Evolutionary conservation across 2,797 vertebrate genomes (phyloP), one percentile per base, ranked within the genome.

Genomic region (Podarcis siculus): DNA sequence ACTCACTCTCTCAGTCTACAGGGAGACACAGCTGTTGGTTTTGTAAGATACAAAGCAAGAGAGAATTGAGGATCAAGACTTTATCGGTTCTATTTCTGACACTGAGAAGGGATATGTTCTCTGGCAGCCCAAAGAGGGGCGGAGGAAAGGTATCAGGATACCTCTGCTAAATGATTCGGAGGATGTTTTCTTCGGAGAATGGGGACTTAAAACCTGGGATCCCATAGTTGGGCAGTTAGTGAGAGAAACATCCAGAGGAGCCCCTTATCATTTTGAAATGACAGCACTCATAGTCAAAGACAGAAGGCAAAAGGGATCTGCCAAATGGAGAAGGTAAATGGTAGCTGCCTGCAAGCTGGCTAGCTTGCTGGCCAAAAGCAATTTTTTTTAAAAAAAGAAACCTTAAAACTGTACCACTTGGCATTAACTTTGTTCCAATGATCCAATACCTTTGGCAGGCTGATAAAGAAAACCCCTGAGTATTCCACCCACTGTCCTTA

Each of bases 21-120:
- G 55, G 90, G 89, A 93, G 92, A 94, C 91, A 92, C 77, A 72
- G 86, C 77, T 84, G 84, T 76, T 92, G 92, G 85, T 90, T 93
- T 89, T 86, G 58, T 30, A 23, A 42, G 76, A 82, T 3, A 12
- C 79, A 83, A 81, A 10, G 85, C 83, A 89, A 42, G n/a, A 77
- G 45, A 25, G 58, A 66, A 79, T 10, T 55, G 39, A 39, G 81
- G 8, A 75, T 69, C 67, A 79, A 84, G 86, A 86, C 7, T 67
- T 81, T 69, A 55, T 75, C n/a, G 10, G 55, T 79, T 75, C 25
- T 79, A 61, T 78, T 87, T 81, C 55, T 80, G 66, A 89, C 42
- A 71, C 35, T 3, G 64, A 17, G 35, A n/a, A 12, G 30, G 71
- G 17, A 76, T 75, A 42, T 37, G 72, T 64, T 86, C 19, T 49